These are phyloP conservation scores for Drosophila malerkotliana DNA, from an alignment of 1,140 invertebrate species.

Conservation along the genomic window DNA sequence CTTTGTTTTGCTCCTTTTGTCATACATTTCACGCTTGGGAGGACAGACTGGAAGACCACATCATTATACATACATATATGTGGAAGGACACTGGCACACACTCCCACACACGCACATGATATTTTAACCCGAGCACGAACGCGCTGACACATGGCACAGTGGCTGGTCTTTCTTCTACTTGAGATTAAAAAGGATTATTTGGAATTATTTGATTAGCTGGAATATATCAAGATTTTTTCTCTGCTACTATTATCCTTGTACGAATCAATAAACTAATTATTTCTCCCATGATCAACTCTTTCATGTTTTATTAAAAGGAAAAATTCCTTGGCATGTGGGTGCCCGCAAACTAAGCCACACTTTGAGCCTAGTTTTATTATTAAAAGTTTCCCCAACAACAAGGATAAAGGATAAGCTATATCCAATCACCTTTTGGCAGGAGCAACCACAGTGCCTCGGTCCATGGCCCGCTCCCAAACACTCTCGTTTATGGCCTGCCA, in stretches of 20 bases:
- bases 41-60: conserved; percentile 65
- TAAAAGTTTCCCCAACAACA: background rate
- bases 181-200: background rate
- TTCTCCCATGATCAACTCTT: background rate
- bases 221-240: background rate
- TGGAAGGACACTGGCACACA: conserved; percentile 7
- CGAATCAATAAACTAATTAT: too few species aligned
- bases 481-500: conserved; percentile 49
- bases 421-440: background rate
- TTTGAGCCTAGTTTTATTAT: background rate
- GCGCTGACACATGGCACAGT: background rate
- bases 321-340: background rate
- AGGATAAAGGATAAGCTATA: background rate
- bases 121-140: conserved; percentile 6
- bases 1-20: conserved; percentile 65
- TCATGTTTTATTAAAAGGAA: background rate
- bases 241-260: too few species aligned
- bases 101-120: conserved; percentile 16
- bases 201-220: background rate
- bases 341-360: background rate
- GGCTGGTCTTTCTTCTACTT: background rate
- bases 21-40: conserved; percentile 78
- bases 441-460: background rate
- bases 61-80: conserved; percentile 59
- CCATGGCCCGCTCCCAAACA: conserved; percentile 3